Conservation (phyloP, 2,888 invertebrate species). For the Nymphalis polychloros region DNA sequence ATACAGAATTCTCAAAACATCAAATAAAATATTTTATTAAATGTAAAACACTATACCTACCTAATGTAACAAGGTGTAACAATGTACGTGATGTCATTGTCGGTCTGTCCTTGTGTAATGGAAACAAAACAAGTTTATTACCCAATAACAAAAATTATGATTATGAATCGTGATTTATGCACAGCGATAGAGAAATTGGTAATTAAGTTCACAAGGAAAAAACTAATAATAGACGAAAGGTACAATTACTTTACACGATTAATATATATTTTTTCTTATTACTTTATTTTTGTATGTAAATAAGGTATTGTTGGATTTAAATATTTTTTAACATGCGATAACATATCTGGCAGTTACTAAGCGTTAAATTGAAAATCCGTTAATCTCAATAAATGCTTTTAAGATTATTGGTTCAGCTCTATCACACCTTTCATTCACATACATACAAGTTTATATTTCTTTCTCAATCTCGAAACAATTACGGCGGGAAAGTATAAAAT, state of each 20-base stretch:
- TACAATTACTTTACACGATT: no score
- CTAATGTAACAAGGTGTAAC: conserved; percentile 2
- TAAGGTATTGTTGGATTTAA: neutral
- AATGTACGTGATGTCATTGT: neutral
- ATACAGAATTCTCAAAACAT: no score
- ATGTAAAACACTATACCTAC: neutral
- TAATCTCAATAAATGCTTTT: neutral
- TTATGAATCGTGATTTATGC: neutral
- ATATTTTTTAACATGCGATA: neutral
- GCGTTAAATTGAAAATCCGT: conserved; percentile 1
- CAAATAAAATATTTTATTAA: no score
- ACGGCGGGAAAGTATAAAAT: conserved; percentile 26
- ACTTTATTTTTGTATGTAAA: neutral
- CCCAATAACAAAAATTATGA: conserved; percentile 9
- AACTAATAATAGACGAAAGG: neutral
- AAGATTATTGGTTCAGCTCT: neutral
- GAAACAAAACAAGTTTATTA: conserved; percentile 22
- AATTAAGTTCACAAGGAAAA: neutral
- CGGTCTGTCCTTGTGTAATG: conserved; percentile 11
- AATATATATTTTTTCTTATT: neutral
- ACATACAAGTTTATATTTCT: neutral
- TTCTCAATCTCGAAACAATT: conserved; percentile 11
- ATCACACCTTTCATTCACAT: neutral
- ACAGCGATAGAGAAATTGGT: neutral
- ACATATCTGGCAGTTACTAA: neutral